Conservation (phyloP, 2,113 vertebrate species). For the Coregonus clupeaformis region DNA sequence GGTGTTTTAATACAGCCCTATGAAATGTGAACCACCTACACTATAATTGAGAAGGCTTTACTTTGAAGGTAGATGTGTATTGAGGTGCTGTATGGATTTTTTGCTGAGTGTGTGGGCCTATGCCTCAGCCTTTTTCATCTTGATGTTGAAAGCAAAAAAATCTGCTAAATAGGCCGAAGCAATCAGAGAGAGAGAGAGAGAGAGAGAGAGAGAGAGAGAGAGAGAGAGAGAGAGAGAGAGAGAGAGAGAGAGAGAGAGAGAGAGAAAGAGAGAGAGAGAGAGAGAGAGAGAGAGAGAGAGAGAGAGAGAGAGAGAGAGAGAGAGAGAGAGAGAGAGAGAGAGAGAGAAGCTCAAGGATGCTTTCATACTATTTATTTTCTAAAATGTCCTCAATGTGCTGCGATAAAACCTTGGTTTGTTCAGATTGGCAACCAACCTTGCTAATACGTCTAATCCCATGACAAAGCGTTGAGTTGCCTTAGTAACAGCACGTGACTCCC, state of each 20-base stretch:
- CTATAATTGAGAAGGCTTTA: background rate
- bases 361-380: constrained; percentile 50
- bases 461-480: constrained; percentile 27
- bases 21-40: background rate
- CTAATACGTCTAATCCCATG: constrained; percentile 66
- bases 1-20: too few species aligned
- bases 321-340: constrained; percentile 11
- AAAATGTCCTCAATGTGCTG: constrained; percentile 26
- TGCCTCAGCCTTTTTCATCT: constrained; percentile 21
- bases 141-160: constrained; percentile 48
- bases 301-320: constrained; percentile 21
- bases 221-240: too few species aligned
- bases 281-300: constrained; percentile 4
- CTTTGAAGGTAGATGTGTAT: constrained; percentile 35
- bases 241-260: too few species aligned
- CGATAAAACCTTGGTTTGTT: constrained; percentile 30
- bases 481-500: constrained; percentile 46
- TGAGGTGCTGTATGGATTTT: constrained; percentile 40
- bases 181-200: constrained; percentile 27
- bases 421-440: constrained; percentile 50
- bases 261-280: too few species aligned
- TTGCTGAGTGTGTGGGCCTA: constrained; percentile 37
- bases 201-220: background rate
- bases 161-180: constrained; percentile 42
- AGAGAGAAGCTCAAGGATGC: constrained; percentile 23